These are phyloP conservation scores for Pristionchus pacificus DNA, from an alignment of 1,140 invertebrate species.

Conservation along the genomic window DNA sequence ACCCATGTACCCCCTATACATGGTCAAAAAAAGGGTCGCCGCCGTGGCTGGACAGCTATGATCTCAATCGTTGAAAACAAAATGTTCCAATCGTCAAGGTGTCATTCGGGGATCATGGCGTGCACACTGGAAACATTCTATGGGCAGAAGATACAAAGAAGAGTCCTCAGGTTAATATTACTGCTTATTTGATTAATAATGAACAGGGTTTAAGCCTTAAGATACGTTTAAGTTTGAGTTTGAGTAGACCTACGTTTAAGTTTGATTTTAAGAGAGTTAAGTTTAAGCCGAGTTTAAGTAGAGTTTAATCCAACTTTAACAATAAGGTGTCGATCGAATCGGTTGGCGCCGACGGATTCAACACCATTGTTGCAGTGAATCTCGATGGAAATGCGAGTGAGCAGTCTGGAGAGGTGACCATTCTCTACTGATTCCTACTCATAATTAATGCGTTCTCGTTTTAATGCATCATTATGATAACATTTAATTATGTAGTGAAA, in stretches of 20 bases:
- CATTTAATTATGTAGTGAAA: too few relatives aligned
- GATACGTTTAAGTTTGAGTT: too few relatives aligned
- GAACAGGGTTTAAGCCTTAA: background rate
- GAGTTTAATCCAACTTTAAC: slow-evolving; percentile 14
- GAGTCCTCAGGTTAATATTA: slow-evolving; percentile 8
- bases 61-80: too few relatives aligned
- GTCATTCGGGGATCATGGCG: slow-evolving; percentile 25
- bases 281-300: slow-evolving; percentile 10
- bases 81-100: too few relatives aligned
- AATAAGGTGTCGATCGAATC: slow-evolving; percentile 34
- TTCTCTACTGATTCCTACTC: background rate
- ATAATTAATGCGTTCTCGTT: background rate
- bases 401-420: slow-evolving; percentile 20
- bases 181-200: background rate
- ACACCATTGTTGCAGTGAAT: slow-evolving; percentile 53
- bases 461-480: too few relatives aligned
- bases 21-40: too few relatives aligned
- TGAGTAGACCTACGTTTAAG: too few relatives aligned
- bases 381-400: slow-evolving; percentile 44
- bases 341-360: slow-evolving; percentile 34
- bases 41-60: too few relatives aligned
- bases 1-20: too few relatives aligned
- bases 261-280: slow-evolving; percentile 20
- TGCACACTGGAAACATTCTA: slow-evolving; percentile 30
- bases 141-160: background rate